These are phyloP conservation scores for Lymantria dispar DNA, from an alignment of 2,888 invertebrate species.

Conservation along the genomic window DNA sequence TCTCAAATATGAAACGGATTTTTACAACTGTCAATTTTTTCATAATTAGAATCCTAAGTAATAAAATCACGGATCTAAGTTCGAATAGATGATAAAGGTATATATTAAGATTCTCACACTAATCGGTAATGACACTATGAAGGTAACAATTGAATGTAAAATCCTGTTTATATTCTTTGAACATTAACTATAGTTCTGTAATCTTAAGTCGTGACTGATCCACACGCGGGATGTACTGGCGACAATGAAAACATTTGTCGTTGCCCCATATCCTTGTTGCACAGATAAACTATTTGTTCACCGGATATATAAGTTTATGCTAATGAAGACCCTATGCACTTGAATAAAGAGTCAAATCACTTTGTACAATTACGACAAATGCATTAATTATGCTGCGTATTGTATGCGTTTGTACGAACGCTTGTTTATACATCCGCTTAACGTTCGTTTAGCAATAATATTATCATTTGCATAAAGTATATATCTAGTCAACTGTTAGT, in stretches of 20 bases:
- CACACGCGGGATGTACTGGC: constrained; percentile 45
- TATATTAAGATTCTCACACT: not conserved
- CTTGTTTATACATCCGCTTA: constrained; percentile 40
- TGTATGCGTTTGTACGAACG: constrained; percentile 19
- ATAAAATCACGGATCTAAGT: not conserved
- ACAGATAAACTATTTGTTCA: constrained; percentile 19
- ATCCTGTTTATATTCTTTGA: constrained; percentile 25
- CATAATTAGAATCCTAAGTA: not conserved
- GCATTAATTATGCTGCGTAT: constrained; percentile 12
- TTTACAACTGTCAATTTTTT: no score
- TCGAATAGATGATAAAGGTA: not conserved
- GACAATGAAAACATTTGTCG: constrained; percentile 44
- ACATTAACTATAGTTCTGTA: constrained; percentile 18
- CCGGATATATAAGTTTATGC: constrained; percentile 11
- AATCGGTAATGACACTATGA: not conserved
- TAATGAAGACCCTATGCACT: constrained; percentile 13
- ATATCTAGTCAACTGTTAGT: not conserved
- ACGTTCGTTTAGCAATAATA: constrained; percentile 29
- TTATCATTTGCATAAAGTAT: constrained; percentile 16
- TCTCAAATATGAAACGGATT: no score
- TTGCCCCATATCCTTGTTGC: constrained; percentile 57
- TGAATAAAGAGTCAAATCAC: constrained; percentile 15
- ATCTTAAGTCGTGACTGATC: constrained; percentile 51
- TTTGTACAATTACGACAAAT: constrained; percentile 13
- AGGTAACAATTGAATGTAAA: constrained; percentile 3